Evolutionary conservation across 2,888 invertebrate genomes (phyloP).

Genomic region (Sinelater perroti): DNA sequence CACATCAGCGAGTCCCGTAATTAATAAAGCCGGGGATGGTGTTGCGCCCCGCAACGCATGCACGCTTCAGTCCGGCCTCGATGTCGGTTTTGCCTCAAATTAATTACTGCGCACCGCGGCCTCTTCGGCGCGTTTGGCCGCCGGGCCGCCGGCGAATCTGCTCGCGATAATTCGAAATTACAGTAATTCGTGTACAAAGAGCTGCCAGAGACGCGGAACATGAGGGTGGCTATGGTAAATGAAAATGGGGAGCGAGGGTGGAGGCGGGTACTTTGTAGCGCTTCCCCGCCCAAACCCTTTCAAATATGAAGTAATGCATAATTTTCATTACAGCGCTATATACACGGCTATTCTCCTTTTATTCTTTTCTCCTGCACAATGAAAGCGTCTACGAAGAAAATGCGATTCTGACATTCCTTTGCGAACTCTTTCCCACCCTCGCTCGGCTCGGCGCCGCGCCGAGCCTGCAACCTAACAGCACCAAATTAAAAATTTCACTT

Average conservation of each 20-base stretch:
- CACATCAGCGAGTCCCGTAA: constrained; percentile 60
- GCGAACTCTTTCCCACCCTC: constrained; percentile 9
- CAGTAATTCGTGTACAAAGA: constrained; percentile 35
- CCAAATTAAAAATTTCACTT: too few relatives aligned
- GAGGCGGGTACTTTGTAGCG: constrained; percentile 49
- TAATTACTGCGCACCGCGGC: constrained; percentile 2
- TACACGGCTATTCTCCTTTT: constrained; percentile 49
- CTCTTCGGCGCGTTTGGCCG: neutral
- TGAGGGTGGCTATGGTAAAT: constrained; percentile 45
- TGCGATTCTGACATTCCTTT: constrained; percentile 44
- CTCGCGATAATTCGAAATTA: constrained; percentile 29
- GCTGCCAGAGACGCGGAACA: constrained; percentile 42
- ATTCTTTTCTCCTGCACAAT: constrained; percentile 47
- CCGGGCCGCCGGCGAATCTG: constrained; percentile 9
- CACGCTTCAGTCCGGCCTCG: constrained; percentile 31
- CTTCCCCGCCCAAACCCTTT: constrained; percentile 49
- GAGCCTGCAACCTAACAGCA: too few relatives aligned
- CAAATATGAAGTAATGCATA: constrained; percentile 57
- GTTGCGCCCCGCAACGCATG: constrained; percentile 35
- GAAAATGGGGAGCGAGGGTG: constrained; percentile 43
- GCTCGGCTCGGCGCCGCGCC: too few relatives aligned
- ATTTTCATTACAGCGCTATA: constrained; percentile 55
- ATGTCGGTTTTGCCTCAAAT: constrained; percentile 4
- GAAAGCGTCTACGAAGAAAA: constrained; percentile 50
- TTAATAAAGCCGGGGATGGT: constrained; percentile 57